Conservation (phyloP, 37 sponge, comb jelly and placozoan species). For the Petrosia ficiformis region DNA sequence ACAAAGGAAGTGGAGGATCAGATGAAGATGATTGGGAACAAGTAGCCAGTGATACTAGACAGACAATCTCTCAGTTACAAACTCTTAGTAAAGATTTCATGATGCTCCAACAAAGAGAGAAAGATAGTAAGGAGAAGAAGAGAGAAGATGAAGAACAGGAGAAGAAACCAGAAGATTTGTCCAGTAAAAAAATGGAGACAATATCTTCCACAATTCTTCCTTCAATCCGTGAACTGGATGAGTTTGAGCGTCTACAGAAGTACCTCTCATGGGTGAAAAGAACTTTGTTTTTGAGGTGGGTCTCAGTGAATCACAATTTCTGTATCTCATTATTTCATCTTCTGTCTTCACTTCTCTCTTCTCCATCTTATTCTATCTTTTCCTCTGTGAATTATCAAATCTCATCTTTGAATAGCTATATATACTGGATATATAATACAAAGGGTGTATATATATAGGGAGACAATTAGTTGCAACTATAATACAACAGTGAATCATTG, state of each 20-base stretch:
- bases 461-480: too few relatives aligned
- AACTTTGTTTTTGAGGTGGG: constrained; percentile 11
- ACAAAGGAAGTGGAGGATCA: not conserved
- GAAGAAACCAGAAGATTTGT: not conserved
- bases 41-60: not conserved
- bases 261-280: constrained; percentile 45
- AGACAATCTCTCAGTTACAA: not conserved
- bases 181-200: not conserved
- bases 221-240: constrained; percentile 14
- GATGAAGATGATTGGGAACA: not conserved
- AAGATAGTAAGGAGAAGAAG: not conserved
- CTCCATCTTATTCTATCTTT: too few relatives aligned
- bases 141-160: not conserved
- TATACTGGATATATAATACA: too few relatives aligned
- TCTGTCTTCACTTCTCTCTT: too few relatives aligned
- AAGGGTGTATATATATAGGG: too few relatives aligned
- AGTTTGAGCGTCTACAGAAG: constrained; percentile 15
- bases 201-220: not conserved
- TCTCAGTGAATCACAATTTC: too few relatives aligned
- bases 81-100: not conserved
- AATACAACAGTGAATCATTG: too few relatives aligned
- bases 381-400: too few relatives aligned
- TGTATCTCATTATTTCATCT: too few relatives aligned
- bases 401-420: too few relatives aligned
- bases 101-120: not conserved